Percentiles rank a stretch among this genome's conserved stretches.
Evolutionary conservation across 2,888 invertebrate genomes (phyloP).

Genomic region (Allacma fusca): DNA sequence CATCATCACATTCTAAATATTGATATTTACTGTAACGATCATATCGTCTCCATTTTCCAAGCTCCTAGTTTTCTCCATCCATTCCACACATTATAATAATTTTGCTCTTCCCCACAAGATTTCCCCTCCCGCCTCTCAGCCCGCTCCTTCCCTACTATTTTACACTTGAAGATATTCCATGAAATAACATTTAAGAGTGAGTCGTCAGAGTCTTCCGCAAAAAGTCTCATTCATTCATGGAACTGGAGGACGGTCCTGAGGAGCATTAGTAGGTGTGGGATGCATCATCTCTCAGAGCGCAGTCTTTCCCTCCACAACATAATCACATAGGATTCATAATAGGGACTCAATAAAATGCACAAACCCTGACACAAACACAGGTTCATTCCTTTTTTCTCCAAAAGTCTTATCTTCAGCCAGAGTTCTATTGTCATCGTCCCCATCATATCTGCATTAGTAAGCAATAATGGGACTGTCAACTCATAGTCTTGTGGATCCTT

Average conservation of each 20-base stretch:
- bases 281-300: too few relatives aligned
- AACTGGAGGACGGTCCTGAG: too few relatives aligned
- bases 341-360: slow-evolving; percentile 20
- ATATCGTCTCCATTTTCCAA: slow-evolving; percentile 23
- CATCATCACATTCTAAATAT: slow-evolving; percentile 59
- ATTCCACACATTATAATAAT: not conserved
- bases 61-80: slow-evolving; percentile 5
- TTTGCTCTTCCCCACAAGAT: not conserved
- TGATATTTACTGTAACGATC: slow-evolving; percentile 53
- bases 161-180: not conserved
- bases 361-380: not conserved
- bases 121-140: not conserved
- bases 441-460: slow-evolving; percentile 46
- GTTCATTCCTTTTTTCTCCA: slow-evolving; percentile 1
- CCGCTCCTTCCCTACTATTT: too few relatives aligned
- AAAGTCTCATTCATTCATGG: too few relatives aligned
- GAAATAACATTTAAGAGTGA: too few relatives aligned
- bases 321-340: too few relatives aligned
- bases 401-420: slow-evolving; percentile 23
- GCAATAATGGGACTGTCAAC: slow-evolving; percentile 44
- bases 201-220: too few relatives aligned
- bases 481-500: slow-evolving; percentile 20
- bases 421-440: slow-evolving; percentile 27
- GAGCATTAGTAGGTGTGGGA: too few relatives aligned
- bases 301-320: too few relatives aligned